Conservation (phyloP, 1,140 invertebrate species). For the Cydia amplana region DNA sequence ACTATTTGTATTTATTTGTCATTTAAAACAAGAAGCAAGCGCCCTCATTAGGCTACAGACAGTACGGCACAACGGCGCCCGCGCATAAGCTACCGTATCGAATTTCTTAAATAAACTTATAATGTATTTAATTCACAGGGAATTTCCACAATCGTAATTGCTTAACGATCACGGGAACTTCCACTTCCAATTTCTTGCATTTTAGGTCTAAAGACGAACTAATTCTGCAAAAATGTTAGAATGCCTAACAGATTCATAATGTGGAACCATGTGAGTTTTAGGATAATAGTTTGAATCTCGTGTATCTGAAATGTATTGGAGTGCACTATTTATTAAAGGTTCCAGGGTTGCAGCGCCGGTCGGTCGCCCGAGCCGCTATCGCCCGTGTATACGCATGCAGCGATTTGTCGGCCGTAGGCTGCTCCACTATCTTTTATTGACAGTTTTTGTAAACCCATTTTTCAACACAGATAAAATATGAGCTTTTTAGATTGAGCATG, state of each 20-base stretch:
- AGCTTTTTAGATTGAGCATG: constrained; percentile 63
- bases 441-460: constrained; percentile 64
- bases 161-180: too few species aligned
- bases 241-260: not conserved
- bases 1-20: constrained; percentile 68
- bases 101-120: constrained; percentile 47
- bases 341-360: constrained; percentile 39
- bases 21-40: constrained; percentile 70
- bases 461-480: constrained; percentile 67
- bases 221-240: not conserved
- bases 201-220: not conserved
- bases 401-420: constrained; percentile 64
- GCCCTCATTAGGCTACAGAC: constrained; percentile 61
- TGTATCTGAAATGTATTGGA: constrained; percentile 44
- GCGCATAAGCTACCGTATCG: constrained; percentile 42
- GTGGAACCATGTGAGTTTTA: not conserved
- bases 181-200: too few species aligned
- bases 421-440: constrained; percentile 60
- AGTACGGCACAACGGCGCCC: constrained; percentile 34
- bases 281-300: not conserved
- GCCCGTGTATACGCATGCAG: constrained; percentile 57
- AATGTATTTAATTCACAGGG: constrained; percentile 40
- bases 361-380: constrained; percentile 43
- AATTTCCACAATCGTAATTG: too few species aligned
- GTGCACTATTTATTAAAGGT: constrained; percentile 62